A percentile compares a stretch with the other conserved stretches of the same genome.
Evolutionary conservation across 2,888 invertebrate species (phyloP).

Genomic region (Andrena praecox): DNA sequence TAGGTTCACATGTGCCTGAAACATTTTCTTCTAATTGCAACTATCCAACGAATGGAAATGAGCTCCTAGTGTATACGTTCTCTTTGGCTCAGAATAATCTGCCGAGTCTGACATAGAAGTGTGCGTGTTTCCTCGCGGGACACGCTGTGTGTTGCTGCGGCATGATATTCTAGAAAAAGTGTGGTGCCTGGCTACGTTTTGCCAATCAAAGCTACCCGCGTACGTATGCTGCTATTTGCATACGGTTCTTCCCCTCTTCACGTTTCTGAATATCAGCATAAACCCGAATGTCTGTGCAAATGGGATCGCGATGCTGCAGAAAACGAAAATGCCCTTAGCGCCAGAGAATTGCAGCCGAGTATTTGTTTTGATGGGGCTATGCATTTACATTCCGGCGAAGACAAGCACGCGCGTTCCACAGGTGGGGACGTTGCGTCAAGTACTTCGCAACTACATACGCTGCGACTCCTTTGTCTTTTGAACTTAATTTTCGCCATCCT

Average conservation of each 20-base stretch:
- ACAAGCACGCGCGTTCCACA: slow-evolving; percentile 10
- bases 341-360: not conserved
- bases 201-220: no score
- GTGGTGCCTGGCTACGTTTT: no score
- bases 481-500: not conserved
- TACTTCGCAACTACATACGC: not conserved
- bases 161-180: no score
- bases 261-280: not conserved
- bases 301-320: not conserved
- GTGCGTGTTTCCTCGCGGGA: no score
- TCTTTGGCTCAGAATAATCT: no score
- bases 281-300: not conserved
- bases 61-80: no score
- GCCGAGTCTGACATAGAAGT: no score
- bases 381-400: not conserved
- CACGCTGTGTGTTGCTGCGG: no score
- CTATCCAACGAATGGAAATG: no score
- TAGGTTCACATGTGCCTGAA: no score
- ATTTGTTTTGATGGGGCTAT: not conserved
- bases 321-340: slow-evolving; percentile 25
- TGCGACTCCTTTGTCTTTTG: not conserved
- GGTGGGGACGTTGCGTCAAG: slow-evolving; percentile 9
- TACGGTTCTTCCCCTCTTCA: not conserved
- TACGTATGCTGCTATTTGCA: not conserved
- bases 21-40: no score